Percentiles rank a stretch among this genome's conserved stretches.
Evolutionary conservation across 92 coral and sea anemone genomes (phyloP).

Genomic region (Parazoanthus swiftii): DNA sequence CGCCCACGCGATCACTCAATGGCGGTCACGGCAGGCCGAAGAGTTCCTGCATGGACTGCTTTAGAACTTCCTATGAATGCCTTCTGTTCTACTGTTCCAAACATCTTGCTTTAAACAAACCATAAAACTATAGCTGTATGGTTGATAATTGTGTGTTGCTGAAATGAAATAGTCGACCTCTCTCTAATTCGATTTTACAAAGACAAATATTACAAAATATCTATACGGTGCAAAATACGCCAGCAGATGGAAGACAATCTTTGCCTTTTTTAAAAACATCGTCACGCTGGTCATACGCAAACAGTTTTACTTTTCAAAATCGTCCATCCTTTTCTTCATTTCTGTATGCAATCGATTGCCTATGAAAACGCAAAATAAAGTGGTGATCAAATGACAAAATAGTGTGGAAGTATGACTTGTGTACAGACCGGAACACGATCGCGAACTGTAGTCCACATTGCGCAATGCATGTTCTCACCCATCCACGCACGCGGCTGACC

Average conservation of each 20-base stretch:
- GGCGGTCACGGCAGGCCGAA: not conserved
- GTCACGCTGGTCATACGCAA: not conserved
- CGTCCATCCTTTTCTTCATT: not conserved
- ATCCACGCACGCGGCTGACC: not conserved
- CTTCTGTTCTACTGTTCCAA: not conserved
- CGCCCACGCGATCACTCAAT: constrained; percentile 12
- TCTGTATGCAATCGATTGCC: not conserved
- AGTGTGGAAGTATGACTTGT: not conserved
- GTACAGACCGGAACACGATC: not conserved
- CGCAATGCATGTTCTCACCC: not conserved
- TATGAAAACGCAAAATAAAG: no score
- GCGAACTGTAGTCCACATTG: not conserved
- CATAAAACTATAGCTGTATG: not conserved
- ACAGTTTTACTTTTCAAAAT: not conserved
- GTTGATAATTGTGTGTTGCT: not conserved
- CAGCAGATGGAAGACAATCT: not conserved
- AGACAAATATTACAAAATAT: not conserved
- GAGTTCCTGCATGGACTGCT: constrained; percentile 29
- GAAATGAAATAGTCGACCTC: not conserved
- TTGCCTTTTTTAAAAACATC: not conserved
- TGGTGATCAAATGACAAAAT: not conserved
- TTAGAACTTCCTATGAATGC: not conserved
- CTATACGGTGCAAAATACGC: not conserved
- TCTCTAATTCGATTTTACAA: not conserved
- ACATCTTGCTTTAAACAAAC: not conserved